Evolutionary conservation across 2,113 vertebrate genomes (phyloP).

Genomic region (Acrocephalus arundinaceus): DNA sequence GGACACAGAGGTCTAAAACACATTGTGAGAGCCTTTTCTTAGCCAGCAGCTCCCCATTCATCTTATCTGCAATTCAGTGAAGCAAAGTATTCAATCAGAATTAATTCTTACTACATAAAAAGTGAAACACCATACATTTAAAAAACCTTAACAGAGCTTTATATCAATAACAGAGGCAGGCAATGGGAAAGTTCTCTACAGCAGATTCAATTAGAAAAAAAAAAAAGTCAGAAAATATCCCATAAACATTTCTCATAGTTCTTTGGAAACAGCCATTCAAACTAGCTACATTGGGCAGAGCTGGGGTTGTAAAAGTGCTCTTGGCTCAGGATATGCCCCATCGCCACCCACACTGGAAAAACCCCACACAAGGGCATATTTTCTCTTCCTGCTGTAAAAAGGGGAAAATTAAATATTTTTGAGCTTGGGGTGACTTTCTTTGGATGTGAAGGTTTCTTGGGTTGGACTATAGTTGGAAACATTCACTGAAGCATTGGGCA

Average conservation of each 20-base stretch:
- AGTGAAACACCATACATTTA: not conserved
- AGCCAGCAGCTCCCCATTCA: constrained; percentile 39
- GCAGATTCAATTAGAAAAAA: not conserved
- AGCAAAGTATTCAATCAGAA: not conserved
- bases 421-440: not conserved
- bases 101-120: not conserved
- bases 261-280: not conserved
- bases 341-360: not conserved
- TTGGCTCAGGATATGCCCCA: not conserved
- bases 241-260: not conserved
- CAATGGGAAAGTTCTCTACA: not conserved
- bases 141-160: not conserved
- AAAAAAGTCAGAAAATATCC: fast-evolving
- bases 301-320: not conserved
- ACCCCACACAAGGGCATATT: not conserved
- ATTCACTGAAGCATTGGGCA: not conserved
- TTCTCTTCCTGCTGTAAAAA: not conserved
- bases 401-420: not conserved
- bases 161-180: not conserved
- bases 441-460: not conserved
- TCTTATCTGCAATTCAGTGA: constrained; percentile 37
- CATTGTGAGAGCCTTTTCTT: not conserved
- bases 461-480: not conserved
- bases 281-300: not conserved
- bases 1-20: not conserved